Percentiles rank a stretch among this genome's conserved stretches.
phyloP scores from a whole-genome alignment of 1,140 invertebrate species.

The Stegodyphus dumicola region DNA sequence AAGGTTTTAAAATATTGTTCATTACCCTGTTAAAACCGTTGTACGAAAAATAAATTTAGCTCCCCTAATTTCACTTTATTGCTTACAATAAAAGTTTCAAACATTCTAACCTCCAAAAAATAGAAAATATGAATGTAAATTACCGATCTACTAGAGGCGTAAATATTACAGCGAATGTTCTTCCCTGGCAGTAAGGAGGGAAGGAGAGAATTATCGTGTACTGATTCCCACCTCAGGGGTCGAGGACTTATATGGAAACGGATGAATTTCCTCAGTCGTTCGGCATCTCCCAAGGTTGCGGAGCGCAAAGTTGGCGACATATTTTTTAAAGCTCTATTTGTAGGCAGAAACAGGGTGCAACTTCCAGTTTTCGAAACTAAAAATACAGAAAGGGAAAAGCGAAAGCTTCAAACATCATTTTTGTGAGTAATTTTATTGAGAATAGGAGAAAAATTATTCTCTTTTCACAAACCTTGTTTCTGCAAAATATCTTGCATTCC shows the following conservation, averaged over 20 bases:
- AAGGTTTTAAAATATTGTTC: too few relatives aligned
- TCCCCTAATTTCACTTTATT: too few relatives aligned
- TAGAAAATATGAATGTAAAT: too few relatives aligned
- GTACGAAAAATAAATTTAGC: too few relatives aligned
- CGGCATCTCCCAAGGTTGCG: background rate
- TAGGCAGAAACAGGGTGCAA: constrained; percentile 44
- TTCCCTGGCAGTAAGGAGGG: constrained; percentile 33
- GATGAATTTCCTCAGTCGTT: constrained; percentile 36
- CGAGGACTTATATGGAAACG: constrained; percentile 33
- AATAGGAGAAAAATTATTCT: background rate
- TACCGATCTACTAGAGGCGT: constrained; percentile 39
- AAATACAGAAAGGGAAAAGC: background rate
- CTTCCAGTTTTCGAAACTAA: constrained; percentile 6
- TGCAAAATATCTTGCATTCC: constrained; percentile 7
- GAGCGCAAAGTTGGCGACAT: constrained; percentile 39
- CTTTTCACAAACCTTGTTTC: background rate
- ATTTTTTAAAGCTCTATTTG: constrained; percentile 2
- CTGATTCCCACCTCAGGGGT: constrained; percentile 6
- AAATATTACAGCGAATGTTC: constrained; percentile 34
- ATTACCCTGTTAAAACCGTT: too few relatives aligned
- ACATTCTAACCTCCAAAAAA: too few relatives aligned
- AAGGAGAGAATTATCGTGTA: constrained; percentile 21
- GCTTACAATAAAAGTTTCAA: too few relatives aligned
- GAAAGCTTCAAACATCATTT: background rate
- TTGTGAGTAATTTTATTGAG: background rate